A percentile compares a stretch with the other conserved stretches of the same genome.
Evolutionary conservation across 30 jellyfish, hydroid and myxozoan species (phyloP).

Genomic region (Chironex yamaguchii): DNA sequence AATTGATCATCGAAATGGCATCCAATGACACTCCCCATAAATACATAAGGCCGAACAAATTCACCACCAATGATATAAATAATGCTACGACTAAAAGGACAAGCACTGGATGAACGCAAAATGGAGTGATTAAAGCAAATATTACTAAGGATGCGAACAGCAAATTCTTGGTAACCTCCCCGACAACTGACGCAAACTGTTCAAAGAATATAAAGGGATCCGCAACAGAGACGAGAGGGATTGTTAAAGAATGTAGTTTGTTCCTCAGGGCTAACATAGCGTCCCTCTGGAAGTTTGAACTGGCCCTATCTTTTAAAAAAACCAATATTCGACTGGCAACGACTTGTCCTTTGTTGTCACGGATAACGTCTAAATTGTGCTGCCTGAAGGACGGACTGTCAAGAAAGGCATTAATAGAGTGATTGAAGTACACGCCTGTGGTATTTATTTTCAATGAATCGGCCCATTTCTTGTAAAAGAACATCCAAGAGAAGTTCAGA

Average conservation of each 20-base stretch:
- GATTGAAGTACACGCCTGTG: constrained; percentile 16
- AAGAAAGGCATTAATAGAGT: constrained; percentile 4
- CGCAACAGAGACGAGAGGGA: constrained; percentile 33
- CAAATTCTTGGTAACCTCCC: constrained; percentile 72
- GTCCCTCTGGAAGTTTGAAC: constrained; percentile 68
- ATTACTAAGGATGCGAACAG: constrained; percentile 69
- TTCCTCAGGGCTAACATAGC: constrained; percentile 83
- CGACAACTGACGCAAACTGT: constrained; percentile 78
- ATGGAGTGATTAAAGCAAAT: constrained; percentile 74
- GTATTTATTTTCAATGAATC: background rate
- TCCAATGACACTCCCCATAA: constrained; percentile 87
- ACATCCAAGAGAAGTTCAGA: constrained; percentile 55
- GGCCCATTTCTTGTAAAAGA: constrained; percentile 31
- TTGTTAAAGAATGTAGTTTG: constrained; percentile 25
- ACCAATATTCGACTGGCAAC: constrained; percentile 83
- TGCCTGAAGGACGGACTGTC: constrained; percentile 29
- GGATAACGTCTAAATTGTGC: constrained; percentile 62
- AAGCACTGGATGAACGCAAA: constrained; percentile 80
- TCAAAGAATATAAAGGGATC: constrained; percentile 81
- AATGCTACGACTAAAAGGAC: constrained; percentile 65
- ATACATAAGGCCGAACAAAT: constrained; percentile 88
- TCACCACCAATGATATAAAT: constrained; percentile 73
- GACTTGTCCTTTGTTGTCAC: constrained; percentile 23
- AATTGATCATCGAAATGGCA: constrained; percentile 88
- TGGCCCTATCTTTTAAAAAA: constrained; percentile 64